Evolutionary conservation across 2,113 vertebrate species (phyloP).

Genomic region (Coryphaenoides rupestris): DNA sequence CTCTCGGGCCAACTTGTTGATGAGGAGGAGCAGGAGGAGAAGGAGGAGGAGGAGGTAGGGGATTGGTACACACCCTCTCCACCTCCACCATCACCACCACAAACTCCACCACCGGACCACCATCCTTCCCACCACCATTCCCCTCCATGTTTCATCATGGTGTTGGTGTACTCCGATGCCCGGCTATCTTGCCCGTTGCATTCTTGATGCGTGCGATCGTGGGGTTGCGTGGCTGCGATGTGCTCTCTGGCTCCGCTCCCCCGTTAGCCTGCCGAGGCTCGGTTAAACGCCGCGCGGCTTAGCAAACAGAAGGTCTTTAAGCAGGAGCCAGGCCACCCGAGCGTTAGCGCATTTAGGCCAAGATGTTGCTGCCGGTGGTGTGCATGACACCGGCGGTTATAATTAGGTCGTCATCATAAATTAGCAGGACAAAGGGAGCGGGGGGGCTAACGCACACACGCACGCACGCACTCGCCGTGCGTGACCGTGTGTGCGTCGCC

Average conservation of each 20-base stretch:
- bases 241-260: background rate
- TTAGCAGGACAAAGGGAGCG: background rate
- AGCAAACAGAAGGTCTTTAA: background rate
- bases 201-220: background rate
- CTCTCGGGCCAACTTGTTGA: background rate
- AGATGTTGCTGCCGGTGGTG: background rate
- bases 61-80: background rate
- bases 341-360: background rate
- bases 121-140: too few species aligned
- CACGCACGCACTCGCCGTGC: conserved; percentile 34
- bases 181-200: background rate
- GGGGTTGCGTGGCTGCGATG: too few species aligned
- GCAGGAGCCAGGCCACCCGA: background rate
- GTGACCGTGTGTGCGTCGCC: conserved; percentile 30
- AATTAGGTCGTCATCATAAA: conserved; percentile 1
- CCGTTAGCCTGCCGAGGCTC: background rate
- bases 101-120: conserved; percentile 2
- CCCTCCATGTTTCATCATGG: too few species aligned
- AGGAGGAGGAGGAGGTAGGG: background rate
- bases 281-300: background rate
- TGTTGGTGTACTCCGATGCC: too few species aligned
- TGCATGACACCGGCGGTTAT: background rate
- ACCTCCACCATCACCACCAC: conserved; percentile 4
- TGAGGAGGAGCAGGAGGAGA: background rate
- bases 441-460: conserved; percentile 19